Conservation (phyloP, 1,140 invertebrate genomes). For the Philaenus spumarius region DNA sequence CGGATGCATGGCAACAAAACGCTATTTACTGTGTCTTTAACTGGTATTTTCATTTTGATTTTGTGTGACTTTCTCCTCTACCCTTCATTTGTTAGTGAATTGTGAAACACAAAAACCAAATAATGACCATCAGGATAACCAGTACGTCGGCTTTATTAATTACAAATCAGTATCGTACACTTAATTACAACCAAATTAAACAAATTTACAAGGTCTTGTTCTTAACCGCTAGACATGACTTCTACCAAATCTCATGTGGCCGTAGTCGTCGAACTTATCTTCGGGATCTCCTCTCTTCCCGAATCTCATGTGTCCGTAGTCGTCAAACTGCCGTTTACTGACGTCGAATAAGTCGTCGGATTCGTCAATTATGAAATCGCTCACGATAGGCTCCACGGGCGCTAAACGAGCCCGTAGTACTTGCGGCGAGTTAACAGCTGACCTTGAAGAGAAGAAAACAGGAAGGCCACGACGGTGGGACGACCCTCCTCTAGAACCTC, state of each 20-base stretch:
- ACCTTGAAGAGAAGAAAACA: not conserved
- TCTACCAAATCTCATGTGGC: conserved; percentile 59
- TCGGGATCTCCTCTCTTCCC: conserved; percentile 45
- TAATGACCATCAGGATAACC: too few relatives aligned
- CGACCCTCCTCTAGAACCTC: not conserved
- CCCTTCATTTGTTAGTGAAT: too few relatives aligned
- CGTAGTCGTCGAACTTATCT: conserved; percentile 56
- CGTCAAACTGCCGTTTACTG: conserved; percentile 43
- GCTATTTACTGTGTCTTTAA: too few relatives aligned
- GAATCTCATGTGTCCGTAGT: conserved; percentile 56
- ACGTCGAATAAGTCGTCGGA: conserved; percentile 9
- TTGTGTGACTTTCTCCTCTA: too few relatives aligned
- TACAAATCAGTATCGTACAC: too few relatives aligned
- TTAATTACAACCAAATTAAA: too few relatives aligned
- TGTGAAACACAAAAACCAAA: too few relatives aligned
- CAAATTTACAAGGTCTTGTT: too few relatives aligned
- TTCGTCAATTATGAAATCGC: conserved; percentile 10
- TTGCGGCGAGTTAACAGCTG: not conserved
- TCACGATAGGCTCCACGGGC: not conserved
- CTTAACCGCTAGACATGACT: conserved; percentile 14
- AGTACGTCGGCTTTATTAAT: too few relatives aligned
- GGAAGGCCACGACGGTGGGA: not conserved
- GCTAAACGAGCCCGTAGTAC: conserved; percentile 4
- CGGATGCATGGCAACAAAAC: too few relatives aligned
- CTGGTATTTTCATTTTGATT: too few relatives aligned